Base-by-base conservation (phyloP, 2,797 vertebrate species). In the Gastrophryne carolinensis region DNA sequence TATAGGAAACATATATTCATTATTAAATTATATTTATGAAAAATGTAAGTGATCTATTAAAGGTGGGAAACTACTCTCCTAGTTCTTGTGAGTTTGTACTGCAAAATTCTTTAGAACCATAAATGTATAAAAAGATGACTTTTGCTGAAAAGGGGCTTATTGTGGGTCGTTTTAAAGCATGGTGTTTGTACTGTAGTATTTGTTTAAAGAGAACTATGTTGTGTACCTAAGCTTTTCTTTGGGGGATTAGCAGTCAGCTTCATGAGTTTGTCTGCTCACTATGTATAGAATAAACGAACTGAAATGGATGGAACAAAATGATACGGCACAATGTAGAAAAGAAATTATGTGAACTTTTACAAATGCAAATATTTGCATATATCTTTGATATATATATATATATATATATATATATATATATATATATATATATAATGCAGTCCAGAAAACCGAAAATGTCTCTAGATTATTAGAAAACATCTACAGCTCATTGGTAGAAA, bases 161-260 rank as follows among this genome's bases (percentile, higher is more conserved):
- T 39, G 26, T 21, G 11, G 44, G 74, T 71, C 71, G 64, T 70
- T 71, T 70, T 76, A 35, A 47, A 63, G 47, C 49, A 15, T 44
- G n/a, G 34, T 77, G 68, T 77, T 68, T 71, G 37, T 58, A 21
- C 32, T 24, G 66, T 77, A 47, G 66, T 77, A 47, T 65, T 77
- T 58, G 50, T 64, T 77, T 71, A 21, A 77, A 71, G 58, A 77
- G 64, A 71, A 64, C 66, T n/a, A 35, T 49, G 9, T 27, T 77
- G 64, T 77, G 63, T 64, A 77, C 60, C 49, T 71, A 41, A 23
- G 21, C 57, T 56, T 69, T 70, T 76, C 34, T 70, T 21, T 11
- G 19, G 35, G 27, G 66, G 58, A 70, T 77, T 71, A 71, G 58
- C 19, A 23, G 26, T 57, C 58, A 49, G 58, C n/a, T n/a, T n/a